These are phyloP conservation scores for Chaetogeoica ovagalla DNA, from an alignment of 2,888 invertebrate genomes.

Conservation along the genomic window DNA sequence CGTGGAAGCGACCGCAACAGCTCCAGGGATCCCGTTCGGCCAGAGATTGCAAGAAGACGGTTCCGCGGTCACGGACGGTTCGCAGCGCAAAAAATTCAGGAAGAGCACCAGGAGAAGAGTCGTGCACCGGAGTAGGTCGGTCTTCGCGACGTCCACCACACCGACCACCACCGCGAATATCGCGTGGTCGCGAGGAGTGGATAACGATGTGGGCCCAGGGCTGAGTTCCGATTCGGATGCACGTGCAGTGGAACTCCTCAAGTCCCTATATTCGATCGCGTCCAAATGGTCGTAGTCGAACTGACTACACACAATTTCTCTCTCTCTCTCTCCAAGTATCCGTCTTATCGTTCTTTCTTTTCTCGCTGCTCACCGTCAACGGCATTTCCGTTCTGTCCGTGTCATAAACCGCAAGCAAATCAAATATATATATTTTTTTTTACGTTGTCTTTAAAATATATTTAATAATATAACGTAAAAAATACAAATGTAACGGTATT, in stretches of 20 bases:
- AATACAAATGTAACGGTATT: neutral
- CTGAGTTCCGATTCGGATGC: constrained; percentile 67
- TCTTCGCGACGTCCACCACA: constrained; percentile 25
- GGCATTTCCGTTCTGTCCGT: constrained; percentile 34
- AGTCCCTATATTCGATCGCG: constrained; percentile 81
- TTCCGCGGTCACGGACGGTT: neutral
- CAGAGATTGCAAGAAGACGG: constrained; percentile 35
- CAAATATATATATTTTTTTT: constrained; percentile 12
- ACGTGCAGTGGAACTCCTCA: constrained; percentile 78
- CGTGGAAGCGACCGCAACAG: neutral
- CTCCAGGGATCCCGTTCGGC: constrained; percentile 29
- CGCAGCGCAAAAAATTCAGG: constrained; percentile 18
- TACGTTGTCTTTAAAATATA: constrained; percentile 16
- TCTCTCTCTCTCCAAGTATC: no score
- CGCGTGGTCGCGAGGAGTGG: constrained; percentile 25
- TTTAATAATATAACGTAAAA: neutral
- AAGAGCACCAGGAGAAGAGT: constrained; percentile 21
- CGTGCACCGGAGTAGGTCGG: constrained; percentile 36
- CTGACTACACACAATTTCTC: no score
- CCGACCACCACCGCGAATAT: constrained; percentile 52
- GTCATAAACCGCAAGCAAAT: constrained; percentile 43
- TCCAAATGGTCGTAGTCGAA: constrained; percentile 62
- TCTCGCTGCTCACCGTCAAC: neutral
- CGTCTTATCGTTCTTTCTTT: no score
- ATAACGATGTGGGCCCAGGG: constrained; percentile 47